Conservation (phyloP, 2,113 vertebrate species). For the Actinemys pallida region DNA sequence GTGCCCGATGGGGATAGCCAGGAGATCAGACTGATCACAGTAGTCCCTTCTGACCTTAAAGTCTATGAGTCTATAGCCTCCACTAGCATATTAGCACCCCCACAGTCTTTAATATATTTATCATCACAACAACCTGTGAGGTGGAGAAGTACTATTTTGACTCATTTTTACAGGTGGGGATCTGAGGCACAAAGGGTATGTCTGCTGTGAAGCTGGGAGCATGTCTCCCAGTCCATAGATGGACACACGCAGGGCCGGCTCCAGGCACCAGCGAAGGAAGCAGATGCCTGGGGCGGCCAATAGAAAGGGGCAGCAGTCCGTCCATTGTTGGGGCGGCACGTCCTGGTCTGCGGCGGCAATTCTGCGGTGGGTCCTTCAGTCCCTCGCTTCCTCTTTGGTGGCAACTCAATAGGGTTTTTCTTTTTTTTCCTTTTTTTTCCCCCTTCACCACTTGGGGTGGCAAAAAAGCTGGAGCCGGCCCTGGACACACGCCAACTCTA, state of each 20-base stretch:
- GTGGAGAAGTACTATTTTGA: neutral
- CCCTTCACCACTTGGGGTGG: no score
- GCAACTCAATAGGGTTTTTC: no score
- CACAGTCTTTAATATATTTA: neutral
- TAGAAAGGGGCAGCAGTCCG: no score
- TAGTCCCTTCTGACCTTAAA: neutral
- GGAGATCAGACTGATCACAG: neutral
- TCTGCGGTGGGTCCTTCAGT: no score
- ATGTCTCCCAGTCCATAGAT: neutral
- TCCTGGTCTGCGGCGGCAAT: no score
- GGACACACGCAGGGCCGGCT: neutral
- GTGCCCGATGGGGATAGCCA: neutral
- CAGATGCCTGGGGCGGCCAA: no score
- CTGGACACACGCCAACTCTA: neutral
- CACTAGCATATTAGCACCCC: neutral
- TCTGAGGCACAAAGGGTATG: neutral
- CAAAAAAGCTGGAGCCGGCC: no score
- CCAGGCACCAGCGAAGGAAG: no score
- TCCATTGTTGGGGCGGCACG: no score
- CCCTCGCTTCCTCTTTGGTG: no score
- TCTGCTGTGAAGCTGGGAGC: neutral
- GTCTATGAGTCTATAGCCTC: neutral
- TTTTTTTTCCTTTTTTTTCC: no score
- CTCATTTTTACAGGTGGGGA: neutral
- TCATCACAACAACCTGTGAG: neutral